These are phyloP conservation scores for Phengaris alcon DNA, from an alignment of 2,888 invertebrate genomes.

Conservation along the genomic window DNA sequence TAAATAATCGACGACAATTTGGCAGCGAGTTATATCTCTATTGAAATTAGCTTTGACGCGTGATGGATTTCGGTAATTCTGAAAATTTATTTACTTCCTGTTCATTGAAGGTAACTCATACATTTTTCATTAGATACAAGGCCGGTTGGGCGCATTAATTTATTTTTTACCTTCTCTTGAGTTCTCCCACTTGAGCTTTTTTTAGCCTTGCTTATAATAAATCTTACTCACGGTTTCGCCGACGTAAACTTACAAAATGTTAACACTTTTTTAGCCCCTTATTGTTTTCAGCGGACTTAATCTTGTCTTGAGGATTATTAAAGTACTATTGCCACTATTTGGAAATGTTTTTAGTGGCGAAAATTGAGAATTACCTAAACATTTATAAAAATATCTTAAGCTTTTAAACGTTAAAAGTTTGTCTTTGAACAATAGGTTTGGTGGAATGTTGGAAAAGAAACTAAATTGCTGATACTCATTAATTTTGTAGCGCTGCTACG, in stretches of 20 bases:
- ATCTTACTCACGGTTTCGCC: background rate
- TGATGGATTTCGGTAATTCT: background rate
- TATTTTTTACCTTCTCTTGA: background rate
- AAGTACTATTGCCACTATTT: too few species aligned
- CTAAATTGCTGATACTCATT: background rate
- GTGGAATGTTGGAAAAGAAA: background rate
- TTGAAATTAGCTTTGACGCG: background rate
- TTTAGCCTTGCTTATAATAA: slow-evolving; percentile 12
- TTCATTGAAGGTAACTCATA: background rate
- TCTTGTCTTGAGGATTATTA: too few species aligned
- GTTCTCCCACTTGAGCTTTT: background rate
- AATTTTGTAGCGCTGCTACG: background rate
- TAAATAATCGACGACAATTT: background rate
- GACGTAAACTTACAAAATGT: background rate
- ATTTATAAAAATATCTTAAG: too few species aligned
- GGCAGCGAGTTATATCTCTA: background rate
- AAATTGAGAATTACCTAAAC: too few species aligned
- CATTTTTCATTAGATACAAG: background rate
- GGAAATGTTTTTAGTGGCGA: too few species aligned
- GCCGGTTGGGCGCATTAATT: background rate
- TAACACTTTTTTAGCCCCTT: background rate
- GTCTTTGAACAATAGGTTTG: too few species aligned
- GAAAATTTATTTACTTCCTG: slow-evolving; percentile 5
- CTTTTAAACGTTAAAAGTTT: too few species aligned
- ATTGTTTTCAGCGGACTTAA: too few species aligned